Percentiles rank a stretch among this genome's conserved stretches.
Evolutionary conservation across 1,140 invertebrate species (phyloP).

Genomic region (Cyrtorhinus lividipennis): DNA sequence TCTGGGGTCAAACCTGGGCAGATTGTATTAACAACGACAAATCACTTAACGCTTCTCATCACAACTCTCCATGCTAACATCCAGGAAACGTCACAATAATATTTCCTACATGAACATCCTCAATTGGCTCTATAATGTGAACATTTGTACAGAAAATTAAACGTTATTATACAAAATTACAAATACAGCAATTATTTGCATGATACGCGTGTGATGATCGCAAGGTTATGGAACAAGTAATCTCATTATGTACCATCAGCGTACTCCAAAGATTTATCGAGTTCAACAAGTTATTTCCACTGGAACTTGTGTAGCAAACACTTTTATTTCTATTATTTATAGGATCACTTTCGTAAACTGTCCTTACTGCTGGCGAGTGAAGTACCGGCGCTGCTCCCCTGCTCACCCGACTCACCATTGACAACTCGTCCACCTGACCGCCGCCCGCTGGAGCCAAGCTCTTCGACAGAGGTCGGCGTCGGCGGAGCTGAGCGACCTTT

Average conservation of each 20-base stretch:
- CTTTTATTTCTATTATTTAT: slow-evolving; percentile 15
- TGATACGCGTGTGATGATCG: background rate
- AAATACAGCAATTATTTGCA: background rate
- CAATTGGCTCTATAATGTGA: too few species aligned
- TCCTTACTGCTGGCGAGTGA: slow-evolving; percentile 41
- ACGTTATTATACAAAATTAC: background rate
- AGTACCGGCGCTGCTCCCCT: slow-evolving; percentile 34
- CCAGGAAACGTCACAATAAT: too few species aligned
- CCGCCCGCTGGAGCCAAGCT: slow-evolving; percentile 25
- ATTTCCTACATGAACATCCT: too few species aligned
- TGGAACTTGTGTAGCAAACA: background rate
- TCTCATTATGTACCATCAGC: background rate
- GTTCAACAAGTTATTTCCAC: background rate
- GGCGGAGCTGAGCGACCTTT: slow-evolving; percentile 36
- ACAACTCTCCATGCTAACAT: too few species aligned
- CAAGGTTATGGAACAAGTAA: background rate
- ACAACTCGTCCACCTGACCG: slow-evolving; percentile 23
- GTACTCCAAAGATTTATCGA: background rate
- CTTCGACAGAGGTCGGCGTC: slow-evolving; percentile 34
- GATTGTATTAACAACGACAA: too few species aligned
- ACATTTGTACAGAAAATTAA: background rate
- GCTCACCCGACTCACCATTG: slow-evolving; percentile 25
- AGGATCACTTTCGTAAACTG: slow-evolving; percentile 36
- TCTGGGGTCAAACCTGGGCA: too few species aligned
- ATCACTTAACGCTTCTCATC: too few species aligned